These are phyloP conservation scores for Poeciliopsis retropinna DNA, from an alignment of 2,113 vertebrate genomes.

Conservation along the genomic window DNA sequence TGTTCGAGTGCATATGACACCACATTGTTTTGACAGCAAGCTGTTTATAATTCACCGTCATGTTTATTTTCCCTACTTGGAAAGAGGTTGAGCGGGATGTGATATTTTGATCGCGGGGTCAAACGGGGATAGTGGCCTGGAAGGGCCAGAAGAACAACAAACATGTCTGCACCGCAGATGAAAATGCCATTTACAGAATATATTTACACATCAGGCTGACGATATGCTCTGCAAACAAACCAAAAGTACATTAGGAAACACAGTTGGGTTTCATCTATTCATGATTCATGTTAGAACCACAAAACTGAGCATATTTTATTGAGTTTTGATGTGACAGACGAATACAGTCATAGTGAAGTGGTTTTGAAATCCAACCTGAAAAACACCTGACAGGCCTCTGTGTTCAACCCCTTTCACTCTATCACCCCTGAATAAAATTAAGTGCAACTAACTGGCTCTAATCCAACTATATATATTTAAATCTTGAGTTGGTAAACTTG, in stretches of 20 bases:
- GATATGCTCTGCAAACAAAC: slow-evolving; percentile 17
- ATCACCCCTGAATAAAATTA: background rate
- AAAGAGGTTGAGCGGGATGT: slow-evolving; percentile 31
- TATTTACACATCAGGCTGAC: slow-evolving; percentile 32
- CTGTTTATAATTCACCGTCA: slow-evolving; percentile 44
- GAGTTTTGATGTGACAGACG: background rate
- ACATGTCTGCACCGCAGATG: slow-evolving; percentile 56
- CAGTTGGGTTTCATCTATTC: background rate
- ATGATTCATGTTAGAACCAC: background rate
- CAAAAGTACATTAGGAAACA: slow-evolving; percentile 10
- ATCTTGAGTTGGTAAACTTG: no score
- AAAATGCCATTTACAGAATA: slow-evolving; percentile 58
- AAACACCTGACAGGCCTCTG: background rate
- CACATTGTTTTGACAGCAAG: slow-evolving; percentile 41
- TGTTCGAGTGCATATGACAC: slow-evolving; percentile 17
- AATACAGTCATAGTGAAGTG: background rate
- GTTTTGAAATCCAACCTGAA: background rate
- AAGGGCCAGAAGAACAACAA: slow-evolving; percentile 53
- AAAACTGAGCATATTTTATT: background rate
- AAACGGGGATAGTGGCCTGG: slow-evolving; percentile 43
- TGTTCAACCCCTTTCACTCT: no score
- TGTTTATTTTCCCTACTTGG: slow-evolving; percentile 67
- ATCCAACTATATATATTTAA: no score
- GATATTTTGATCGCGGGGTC: slow-evolving; percentile 68
- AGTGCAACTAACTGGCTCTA: background rate